phyloP scores from a whole-genome alignment of 2,113 vertebrate genomes.

The Galeopterus variegatus region DNA sequence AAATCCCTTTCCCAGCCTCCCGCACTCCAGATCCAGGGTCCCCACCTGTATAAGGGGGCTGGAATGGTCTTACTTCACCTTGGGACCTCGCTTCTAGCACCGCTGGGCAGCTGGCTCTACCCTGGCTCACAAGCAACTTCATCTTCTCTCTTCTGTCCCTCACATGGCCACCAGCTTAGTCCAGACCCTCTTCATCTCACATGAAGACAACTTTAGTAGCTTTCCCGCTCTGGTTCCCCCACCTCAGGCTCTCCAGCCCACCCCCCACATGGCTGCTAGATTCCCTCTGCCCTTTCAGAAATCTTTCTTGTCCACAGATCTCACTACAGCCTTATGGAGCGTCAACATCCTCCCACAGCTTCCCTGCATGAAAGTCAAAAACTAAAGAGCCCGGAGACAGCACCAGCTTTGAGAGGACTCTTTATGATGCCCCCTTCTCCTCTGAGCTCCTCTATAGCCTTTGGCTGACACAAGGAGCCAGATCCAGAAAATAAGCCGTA shows the following conservation, averaged over 20 bases:
- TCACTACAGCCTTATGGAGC: not conserved
- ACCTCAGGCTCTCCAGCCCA: not conserved
- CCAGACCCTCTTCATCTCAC: not conserved
- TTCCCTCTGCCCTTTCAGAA: not conserved
- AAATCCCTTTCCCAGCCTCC: not conserved
- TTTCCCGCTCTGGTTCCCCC: accelerated
- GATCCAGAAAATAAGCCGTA: not conserved
- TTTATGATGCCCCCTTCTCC: not conserved
- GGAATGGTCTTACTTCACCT: not conserved
- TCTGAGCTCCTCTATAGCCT: not conserved
- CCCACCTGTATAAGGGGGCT: not conserved
- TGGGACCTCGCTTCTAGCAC: not conserved
- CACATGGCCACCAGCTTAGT: no score
- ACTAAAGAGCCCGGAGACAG: not conserved
- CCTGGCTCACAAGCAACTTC: no score
- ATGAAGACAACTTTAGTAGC: not conserved
- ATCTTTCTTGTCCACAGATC: not conserved
- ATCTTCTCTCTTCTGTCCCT: not conserved
- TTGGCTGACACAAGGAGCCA: not conserved
- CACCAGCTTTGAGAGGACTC: not conserved
- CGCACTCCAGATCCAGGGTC: not conserved
- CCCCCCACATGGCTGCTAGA: not conserved
- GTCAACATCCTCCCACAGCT: not conserved
- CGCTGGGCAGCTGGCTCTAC: not conserved
- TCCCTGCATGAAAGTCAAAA: not conserved